Evolutionary conservation across 2,113 vertebrate genomes (phyloP), one percentile per base, ranked within the genome.

Genomic region (Delphinus delphis): DNA sequence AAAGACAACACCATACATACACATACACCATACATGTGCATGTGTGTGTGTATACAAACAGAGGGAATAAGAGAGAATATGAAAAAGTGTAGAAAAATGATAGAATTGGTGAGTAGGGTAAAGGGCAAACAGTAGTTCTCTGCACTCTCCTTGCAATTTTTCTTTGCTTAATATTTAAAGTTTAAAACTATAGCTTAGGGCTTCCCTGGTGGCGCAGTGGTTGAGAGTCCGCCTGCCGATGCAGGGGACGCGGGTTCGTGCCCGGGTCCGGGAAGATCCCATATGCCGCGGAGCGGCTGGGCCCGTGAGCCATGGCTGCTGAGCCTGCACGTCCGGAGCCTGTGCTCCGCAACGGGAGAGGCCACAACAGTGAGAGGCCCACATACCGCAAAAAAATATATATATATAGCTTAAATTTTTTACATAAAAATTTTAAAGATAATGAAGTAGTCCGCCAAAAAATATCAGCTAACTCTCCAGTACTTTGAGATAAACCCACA

Each of bases 141-240:
- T 73, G 6, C 25, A 67, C 47, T 83, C 8, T 85, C 82, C 31
- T 82, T 83, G 9, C 3, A 70, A 76, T 8, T 55, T 96, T 70
- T 63, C 70, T 65, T 94, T 80, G 36, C 89, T 86, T 85, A 92
- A 96, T 70, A 83, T 33, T 33, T 90, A 83, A 93, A 95, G 65
- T 76, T 90, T 20, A 44, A 26, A 36, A 85, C 25, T 74, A 33
- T 80, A 88, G 73, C 23, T 38, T 0, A 38, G 38, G 38, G 38
- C 38, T 38, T 38, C 38, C 38, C 38, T 38, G 38, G 38, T 38
- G 38, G 38, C 38, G 5, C 38, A 38, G 38, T 38, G 38, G 38
- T 38, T 38, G 38, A 38, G 38, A 38, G 38, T 38, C 38, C 1
- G 38, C 38, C 38, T 38, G 38, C 38, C 38, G 38, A 38, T 38